phyloP scores from a whole-genome alignment of 1,140 invertebrate genomes.

The Drosophila orosa region DNA sequence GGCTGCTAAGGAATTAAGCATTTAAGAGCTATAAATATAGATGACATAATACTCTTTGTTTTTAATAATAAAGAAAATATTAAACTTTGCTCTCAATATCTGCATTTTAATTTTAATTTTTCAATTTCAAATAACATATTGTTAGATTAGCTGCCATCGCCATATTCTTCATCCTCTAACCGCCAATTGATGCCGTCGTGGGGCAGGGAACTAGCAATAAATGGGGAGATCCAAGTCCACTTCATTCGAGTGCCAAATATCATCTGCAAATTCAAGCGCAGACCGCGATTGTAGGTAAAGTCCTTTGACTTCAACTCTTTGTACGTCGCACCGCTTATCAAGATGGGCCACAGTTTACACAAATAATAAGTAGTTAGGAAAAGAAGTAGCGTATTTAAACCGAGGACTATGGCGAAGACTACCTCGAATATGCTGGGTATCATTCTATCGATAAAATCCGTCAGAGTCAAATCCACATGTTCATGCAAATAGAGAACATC shows the following conservation, averaged over 20 bases:
- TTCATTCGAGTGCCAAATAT: conserved; percentile 1
- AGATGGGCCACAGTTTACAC: neutral
- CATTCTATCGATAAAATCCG: neutral
- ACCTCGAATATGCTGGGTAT: neutral
- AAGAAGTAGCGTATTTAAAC: neutral
- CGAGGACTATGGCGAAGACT: neutral
- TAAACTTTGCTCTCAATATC: too few species aligned
- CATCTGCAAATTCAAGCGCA: neutral
- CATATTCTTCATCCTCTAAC: neutral
- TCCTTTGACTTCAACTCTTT: neutral
- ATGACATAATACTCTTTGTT: conserved; percentile 5
- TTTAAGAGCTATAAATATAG: neutral
- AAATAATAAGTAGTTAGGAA: neutral
- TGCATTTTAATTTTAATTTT: neutral
- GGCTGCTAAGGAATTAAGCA: neutral
- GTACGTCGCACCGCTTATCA: neutral
- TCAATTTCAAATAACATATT: neutral
- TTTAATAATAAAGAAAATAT: neutral
- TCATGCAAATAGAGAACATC: neutral
- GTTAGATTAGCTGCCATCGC: neutral
- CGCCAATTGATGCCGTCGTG: conserved; percentile 6
- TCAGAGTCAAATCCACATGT: neutral
- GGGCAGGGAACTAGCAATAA: neutral
- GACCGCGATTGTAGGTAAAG: neutral
- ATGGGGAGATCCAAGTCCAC: conserved; percentile 3